Evolutionary conservation across 2,113 vertebrate genomes (phyloP).

Genomic region (Clarias magur): DNA sequence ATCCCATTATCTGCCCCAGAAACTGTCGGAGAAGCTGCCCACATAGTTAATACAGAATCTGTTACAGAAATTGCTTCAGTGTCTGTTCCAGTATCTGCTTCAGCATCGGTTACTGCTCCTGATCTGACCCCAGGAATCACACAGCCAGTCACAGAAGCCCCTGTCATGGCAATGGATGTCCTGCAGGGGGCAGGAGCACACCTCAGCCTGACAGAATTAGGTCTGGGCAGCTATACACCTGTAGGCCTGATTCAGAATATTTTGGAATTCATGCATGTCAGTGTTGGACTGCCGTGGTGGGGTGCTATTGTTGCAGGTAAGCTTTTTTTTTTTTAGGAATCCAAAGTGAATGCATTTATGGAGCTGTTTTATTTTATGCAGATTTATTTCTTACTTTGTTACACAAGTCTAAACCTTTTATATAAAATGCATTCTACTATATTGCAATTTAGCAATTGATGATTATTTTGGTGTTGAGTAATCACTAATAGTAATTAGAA

Average conservation of each 20-base stretch:
- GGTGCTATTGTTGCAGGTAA: slow-evolving; percentile 84
- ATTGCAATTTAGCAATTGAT: not conserved
- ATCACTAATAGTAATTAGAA: not conserved
- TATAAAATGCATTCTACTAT: not conserved
- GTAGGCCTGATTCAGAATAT: slow-evolving; percentile 84
- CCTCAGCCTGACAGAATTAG: slow-evolving; percentile 76
- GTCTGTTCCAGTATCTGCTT: slow-evolving; percentile 20
- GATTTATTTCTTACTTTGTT: not conserved
- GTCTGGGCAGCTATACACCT: slow-evolving; percentile 76
- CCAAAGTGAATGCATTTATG: not conserved
- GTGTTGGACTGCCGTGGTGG: slow-evolving; percentile 88
- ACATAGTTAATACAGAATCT: not conserved
- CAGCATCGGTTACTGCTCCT: slow-evolving; percentile 39
- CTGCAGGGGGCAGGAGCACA: slow-evolving; percentile 69
- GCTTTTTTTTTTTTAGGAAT: no score
- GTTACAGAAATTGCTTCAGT: slow-evolving; percentile 1
- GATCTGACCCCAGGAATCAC: slow-evolving; percentile 55
- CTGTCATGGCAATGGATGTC: slow-evolving; percentile 67
- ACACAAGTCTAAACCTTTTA: not conserved
- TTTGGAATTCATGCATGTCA: slow-evolving; percentile 80
- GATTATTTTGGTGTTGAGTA: not conserved
- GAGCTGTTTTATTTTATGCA: not conserved
- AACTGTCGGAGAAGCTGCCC: slow-evolving; percentile 10
- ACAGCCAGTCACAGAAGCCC: slow-evolving; percentile 58
- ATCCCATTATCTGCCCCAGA: not conserved